Evolutionary conservation across 92 coral and sea anemone species (phyloP), one percentile per base, ranked within the genome.

Genomic region (Phenganax stokvisi): DNA sequence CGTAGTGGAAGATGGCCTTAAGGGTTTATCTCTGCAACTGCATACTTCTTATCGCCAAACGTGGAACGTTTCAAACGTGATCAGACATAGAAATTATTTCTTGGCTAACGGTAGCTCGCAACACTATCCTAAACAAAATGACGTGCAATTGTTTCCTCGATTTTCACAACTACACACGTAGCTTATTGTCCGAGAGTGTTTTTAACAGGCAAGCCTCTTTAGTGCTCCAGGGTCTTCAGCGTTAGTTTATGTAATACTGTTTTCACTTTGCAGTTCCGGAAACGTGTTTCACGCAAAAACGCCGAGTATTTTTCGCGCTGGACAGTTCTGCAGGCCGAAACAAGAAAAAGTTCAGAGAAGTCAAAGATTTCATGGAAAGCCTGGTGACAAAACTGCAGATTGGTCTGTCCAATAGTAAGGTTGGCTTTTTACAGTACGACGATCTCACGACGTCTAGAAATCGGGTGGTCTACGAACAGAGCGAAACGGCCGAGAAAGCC

Each of bases 381-480:
- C 31, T 79, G 51, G 74, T 54, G 31, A 64, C 15, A 56, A 79
- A 64, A 79, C 61, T 79, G 63, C 83, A 79, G 61, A 52, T 79
- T 52, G 83, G 83, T 28, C 3, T 68, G 68, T 62, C 74, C 17
- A 55, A 79, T 28, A 65, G 57, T 64, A 72, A 16, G 20, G 65
- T 79, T 31, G 83, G 83, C 10, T 79, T 79, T 52, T 44, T 79
- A 17, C 83, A 79, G 83, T 79, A 79, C 44, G 83, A 79, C 58
- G 74, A 64, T 28, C 60, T 12, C 56, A 63, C 44, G 20, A 60
- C 83, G 25, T 0, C 83, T 7, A 17, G 56, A 64, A 56, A 65
- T 47, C 57, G 59, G 7, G 56, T 76, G 7, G 83, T 79, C 15
- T 63, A 62, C 68, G 15, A 52, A 47, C 1, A 65, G 56, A 44